Evolutionary conservation across 1,140 invertebrate species (phyloP).

Genomic region (Halesus radiatus): DNA sequence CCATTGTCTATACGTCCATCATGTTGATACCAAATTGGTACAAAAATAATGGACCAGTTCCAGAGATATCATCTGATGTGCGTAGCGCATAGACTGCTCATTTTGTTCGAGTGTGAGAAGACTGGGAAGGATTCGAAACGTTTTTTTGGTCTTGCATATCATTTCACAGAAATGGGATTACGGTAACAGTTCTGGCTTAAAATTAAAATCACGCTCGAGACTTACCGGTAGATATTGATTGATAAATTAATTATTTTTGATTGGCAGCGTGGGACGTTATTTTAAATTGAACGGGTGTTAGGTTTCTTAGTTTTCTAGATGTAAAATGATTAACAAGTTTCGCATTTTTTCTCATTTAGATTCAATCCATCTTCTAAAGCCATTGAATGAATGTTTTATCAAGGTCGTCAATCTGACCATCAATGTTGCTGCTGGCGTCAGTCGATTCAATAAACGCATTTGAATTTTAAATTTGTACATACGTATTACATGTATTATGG

Average conservation of each 20-base stretch:
- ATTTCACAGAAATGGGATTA: slow-evolving; percentile 15
- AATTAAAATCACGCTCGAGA: background rate
- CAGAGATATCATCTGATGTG: slow-evolving; percentile 34
- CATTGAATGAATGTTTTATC: background rate
- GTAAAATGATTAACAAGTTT: background rate
- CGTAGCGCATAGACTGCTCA: background rate
- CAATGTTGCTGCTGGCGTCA: background rate
- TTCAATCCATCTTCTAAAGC: background rate
- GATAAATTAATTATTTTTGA: slow-evolving; percentile 1
- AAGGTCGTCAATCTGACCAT: too few species aligned
- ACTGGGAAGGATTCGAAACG: background rate
- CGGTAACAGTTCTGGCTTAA: background rate
- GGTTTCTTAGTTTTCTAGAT: background rate
- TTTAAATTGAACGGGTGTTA: background rate
- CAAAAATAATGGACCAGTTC: slow-evolving; percentile 38
- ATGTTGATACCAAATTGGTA: slow-evolving; percentile 20
- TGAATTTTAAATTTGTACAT: background rate
- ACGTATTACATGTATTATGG: too few species aligned
- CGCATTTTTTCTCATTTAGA: background rate
- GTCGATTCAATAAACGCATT: background rate
- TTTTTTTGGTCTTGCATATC: background rate
- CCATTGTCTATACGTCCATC: slow-evolving; percentile 40
- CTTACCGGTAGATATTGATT: background rate
- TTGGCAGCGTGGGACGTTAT: slow-evolving; percentile 19
- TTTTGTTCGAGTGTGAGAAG: slow-evolving; percentile 24